Conservation (phyloP, 1,140 invertebrate genomes). For the Drosophila virilis region DNA sequence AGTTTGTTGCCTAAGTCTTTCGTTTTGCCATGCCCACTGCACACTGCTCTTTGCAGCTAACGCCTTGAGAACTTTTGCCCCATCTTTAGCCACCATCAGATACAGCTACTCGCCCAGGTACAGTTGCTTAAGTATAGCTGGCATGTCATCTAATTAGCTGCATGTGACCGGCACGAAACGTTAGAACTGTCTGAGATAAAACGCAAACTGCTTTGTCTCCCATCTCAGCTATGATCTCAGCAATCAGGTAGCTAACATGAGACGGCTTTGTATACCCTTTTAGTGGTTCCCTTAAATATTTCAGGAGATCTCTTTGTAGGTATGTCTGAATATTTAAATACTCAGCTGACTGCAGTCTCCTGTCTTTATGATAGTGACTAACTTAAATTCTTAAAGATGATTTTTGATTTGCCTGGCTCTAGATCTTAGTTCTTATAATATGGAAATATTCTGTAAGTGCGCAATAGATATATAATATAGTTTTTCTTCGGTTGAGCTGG, state of each 20-base stretch:
- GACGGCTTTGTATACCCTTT: constrained; percentile 5
- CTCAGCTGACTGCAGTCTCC: not conserved
- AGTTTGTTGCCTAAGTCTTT: constrained; percentile 64
- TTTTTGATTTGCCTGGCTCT: too few species aligned
- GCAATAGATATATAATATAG: too few species aligned
- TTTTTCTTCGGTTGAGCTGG: too few species aligned
- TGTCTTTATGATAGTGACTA: too few species aligned
- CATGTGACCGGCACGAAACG: constrained; percentile 38
- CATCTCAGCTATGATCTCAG: constrained; percentile 29
- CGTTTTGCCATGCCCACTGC: constrained; percentile 21
- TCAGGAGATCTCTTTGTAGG: not conserved
- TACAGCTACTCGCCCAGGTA: constrained; percentile 17
- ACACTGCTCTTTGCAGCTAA: not conserved
- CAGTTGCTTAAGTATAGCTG: constrained; percentile 24
- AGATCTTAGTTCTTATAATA: too few species aligned
- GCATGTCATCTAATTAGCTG: constrained; percentile 45
- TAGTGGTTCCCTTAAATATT: not conserved
- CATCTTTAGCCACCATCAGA: constrained; percentile 10
- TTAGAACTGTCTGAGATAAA: constrained; percentile 4
- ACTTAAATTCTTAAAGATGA: too few species aligned
- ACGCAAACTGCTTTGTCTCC: constrained; percentile 27
- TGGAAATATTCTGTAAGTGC: too few species aligned
- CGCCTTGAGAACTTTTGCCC: constrained; percentile 3
- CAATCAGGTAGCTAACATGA: not conserved
- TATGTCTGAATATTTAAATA: not conserved